Conservation (phyloP, 2,113 vertebrate species). For the Dinomys branickii region DNA sequence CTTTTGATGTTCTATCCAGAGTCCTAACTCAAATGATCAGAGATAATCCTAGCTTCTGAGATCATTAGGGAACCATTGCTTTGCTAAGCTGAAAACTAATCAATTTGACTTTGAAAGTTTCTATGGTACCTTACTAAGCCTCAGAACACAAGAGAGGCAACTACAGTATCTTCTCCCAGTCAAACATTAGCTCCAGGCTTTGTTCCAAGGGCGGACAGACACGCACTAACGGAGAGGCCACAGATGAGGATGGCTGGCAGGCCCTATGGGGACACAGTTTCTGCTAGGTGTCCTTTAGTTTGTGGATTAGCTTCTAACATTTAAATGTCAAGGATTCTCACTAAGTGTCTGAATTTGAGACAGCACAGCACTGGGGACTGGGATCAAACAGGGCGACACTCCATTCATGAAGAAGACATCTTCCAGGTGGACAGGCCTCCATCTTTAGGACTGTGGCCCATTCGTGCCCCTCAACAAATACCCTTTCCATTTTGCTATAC, state of each 20-base stretch:
- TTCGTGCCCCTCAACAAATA: neutral
- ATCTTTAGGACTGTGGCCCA: neutral
- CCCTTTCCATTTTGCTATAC: neutral
- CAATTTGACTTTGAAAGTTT: constrained; percentile 73
- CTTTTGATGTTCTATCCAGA: constrained; percentile 74
- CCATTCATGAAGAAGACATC: neutral
- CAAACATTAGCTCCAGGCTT: neutral
- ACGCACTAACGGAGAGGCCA: neutral
- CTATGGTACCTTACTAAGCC: neutral
- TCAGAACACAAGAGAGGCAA: neutral
- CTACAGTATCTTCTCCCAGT: no score
- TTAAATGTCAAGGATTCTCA: constrained; percentile 38
- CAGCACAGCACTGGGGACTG: neutral
- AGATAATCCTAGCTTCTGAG: constrained; percentile 74
- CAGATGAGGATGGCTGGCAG: neutral
- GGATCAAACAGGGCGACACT: neutral
- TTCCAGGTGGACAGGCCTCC: neutral
- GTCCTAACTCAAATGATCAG: constrained; percentile 66
- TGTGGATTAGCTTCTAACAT: neutral
- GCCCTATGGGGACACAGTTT: neutral
- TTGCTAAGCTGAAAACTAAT: constrained; percentile 65
- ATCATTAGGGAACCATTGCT: constrained; percentile 62
- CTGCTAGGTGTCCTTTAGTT: neutral
- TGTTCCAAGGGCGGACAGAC: neutral
- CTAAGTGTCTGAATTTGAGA: neutral